phyloP scores from a whole-genome alignment of 1,140 invertebrate genomes.

The Papilio xuthus region DNA sequence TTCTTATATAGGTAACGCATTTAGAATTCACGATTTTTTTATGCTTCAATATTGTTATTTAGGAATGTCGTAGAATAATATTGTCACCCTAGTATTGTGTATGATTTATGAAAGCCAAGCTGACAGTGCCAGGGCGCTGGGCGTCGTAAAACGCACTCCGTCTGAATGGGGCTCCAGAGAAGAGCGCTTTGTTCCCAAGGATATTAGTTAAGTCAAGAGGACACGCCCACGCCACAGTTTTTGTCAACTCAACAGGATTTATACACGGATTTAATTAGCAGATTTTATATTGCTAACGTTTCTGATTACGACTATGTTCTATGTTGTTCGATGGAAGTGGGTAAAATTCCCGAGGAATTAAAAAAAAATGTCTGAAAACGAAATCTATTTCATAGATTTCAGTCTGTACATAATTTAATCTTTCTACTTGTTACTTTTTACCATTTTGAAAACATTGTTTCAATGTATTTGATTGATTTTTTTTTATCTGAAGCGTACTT shows the following conservation, averaged over 20 bases:
- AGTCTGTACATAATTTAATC: too few species aligned
- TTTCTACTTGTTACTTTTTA: too few species aligned
- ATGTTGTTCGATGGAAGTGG: too few species aligned
- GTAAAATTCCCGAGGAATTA: too few species aligned
- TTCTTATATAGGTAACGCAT: too few species aligned
- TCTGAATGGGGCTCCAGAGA: slow-evolving; percentile 19
- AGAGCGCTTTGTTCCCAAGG: slow-evolving; percentile 22
- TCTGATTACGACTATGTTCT: background rate
- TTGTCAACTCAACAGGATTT: slow-evolving; percentile 4
- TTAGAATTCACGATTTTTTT: too few species aligned
- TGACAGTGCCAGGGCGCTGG: background rate
- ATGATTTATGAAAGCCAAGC: slow-evolving; percentile 23
- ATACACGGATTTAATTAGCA: background rate
- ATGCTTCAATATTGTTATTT: background rate
- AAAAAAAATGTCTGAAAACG: too few species aligned
- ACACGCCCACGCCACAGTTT: background rate
- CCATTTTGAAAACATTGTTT: background rate
- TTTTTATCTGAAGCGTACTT: slow-evolving; percentile 2
- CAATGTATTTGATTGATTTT: background rate
- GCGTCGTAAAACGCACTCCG: slow-evolving; percentile 34
- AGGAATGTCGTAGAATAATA: background rate
- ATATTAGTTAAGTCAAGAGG: slow-evolving; percentile 20
- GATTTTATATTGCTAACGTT: background rate
- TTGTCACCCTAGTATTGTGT: slow-evolving; percentile 10
- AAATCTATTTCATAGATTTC: background rate